Percentiles rank a stretch among this genome's conserved stretches.
phyloP scores from a whole-genome alignment of 2,888 invertebrate species.

The Ichneumoninae sp. region DNA sequence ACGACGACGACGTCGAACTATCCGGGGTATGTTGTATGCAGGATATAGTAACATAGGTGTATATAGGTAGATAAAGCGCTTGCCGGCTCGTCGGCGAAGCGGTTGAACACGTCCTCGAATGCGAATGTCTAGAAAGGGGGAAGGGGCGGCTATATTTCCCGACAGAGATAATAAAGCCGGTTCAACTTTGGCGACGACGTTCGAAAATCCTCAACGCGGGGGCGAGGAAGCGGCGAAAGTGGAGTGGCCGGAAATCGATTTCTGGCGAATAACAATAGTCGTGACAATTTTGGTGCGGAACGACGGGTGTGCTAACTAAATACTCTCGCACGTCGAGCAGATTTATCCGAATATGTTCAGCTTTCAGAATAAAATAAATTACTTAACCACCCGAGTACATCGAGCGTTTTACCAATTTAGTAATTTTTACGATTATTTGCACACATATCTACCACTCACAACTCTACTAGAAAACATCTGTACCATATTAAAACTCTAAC shows the following conservation, averaged over 20 bases:
- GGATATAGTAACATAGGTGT: neutral
- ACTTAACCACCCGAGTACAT: too few species aligned
- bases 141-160: conserved; percentile 8
- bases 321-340: too few species aligned
- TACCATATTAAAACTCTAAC: too few species aligned
- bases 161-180: conserved; percentile 52
- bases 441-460: too few species aligned
- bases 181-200: conserved; percentile 51
- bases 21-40: conserved; percentile 31
- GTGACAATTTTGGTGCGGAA: neutral
- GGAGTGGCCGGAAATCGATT: conserved; percentile 27
- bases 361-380: too few species aligned
- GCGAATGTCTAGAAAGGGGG: neutral
- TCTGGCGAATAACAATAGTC: conserved; percentile 20
- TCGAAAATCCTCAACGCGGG: neutral
- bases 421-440: too few species aligned
- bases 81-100: conserved; percentile 18
- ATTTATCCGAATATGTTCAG: too few species aligned
- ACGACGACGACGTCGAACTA: conserved; percentile 40
- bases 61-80: conserved; percentile 43
- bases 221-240: neutral
- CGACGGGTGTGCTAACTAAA: too few species aligned
- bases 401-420: too few species aligned
- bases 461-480: too few species aligned
- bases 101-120: conserved; percentile 37